Percentiles rank a stretch among this genome's conserved stretches.
Conservation (phyloP, 2,113 vertebrate genomes). For the Panurus biarmicus region DNA sequence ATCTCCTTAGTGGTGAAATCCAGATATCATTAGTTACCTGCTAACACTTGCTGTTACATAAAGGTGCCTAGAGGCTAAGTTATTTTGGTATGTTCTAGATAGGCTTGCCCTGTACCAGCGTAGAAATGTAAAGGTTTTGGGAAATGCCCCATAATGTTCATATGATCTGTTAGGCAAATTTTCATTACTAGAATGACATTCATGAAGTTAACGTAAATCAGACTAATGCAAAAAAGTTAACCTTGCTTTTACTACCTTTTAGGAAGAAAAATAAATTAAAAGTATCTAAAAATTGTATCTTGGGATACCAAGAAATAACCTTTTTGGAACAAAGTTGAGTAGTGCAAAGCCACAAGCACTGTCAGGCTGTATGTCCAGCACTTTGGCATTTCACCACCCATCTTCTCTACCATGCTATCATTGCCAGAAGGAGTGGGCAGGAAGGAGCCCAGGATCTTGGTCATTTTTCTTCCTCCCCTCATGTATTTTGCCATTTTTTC, state of each 20-base stretch:
- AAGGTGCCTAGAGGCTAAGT: not conserved
- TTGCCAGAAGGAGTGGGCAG: not conserved
- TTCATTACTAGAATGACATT: not conserved
- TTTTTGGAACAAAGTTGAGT: rapidly evolving
- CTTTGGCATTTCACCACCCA: rapidly evolving
- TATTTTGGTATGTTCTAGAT: not conserved
- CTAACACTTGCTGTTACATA: not conserved
- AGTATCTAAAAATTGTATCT: not conserved
- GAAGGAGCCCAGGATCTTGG: not conserved
- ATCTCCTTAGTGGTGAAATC: not conserved
- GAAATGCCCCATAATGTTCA: not conserved
- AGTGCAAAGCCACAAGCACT: not conserved
- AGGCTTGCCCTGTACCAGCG: rapidly evolving
- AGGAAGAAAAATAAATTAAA: not conserved
- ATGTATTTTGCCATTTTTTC: not conserved
- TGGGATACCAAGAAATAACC: not conserved
- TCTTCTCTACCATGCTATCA: rapidly evolving
- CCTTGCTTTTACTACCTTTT: not conserved
- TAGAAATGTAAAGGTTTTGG: not conserved
- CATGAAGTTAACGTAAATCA: not conserved
- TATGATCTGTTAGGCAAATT: not conserved
- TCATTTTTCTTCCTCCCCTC: not conserved
- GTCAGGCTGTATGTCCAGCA: not conserved
- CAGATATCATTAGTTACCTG: not conserved
- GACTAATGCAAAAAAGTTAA: not conserved